These are phyloP conservation scores for Myanophis thanlyinensis DNA, from an alignment of 2,113 vertebrate species.

Conservation along the genomic window DNA sequence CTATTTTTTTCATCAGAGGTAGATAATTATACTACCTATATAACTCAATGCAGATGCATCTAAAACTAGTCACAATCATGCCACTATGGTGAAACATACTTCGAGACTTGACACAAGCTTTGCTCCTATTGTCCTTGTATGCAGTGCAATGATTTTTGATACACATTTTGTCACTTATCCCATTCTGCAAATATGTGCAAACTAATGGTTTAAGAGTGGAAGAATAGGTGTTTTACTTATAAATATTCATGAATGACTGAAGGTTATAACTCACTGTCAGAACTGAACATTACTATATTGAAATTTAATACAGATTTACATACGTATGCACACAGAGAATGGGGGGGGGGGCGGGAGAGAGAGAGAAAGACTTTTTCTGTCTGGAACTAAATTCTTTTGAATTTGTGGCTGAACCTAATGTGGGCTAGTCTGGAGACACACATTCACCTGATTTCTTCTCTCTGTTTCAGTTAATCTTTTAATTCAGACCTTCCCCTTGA, in stretches of 20 bases:
- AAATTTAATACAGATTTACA: not conserved
- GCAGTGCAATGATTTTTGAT: not conserved
- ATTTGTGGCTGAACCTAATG: not conserved
- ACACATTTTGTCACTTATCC: not conserved
- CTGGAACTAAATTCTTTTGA: not conserved
- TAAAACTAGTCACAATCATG: not conserved
- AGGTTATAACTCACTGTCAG: not conserved
- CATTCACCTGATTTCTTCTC: not conserved
- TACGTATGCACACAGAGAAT: too few relatives aligned
- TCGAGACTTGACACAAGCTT: not conserved
- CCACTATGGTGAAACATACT: not conserved
- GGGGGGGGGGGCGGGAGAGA: accelerated
- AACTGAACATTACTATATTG: not conserved
- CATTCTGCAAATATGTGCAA: not conserved
- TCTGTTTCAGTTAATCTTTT: not conserved
- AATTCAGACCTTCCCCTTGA: not conserved
- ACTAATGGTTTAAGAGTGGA: not conserved
- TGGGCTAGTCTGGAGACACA: not conserved
- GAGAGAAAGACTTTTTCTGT: not conserved
- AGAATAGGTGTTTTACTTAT: not conserved
- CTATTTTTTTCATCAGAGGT: not conserved
- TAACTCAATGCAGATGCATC: not conserved
- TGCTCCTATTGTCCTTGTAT: not conserved
- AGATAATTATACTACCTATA: not conserved
- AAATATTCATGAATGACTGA: not conserved